Evolutionary conservation across 2,113 vertebrate genomes (phyloP).

Genomic region (Tauraco erythrolophus): DNA sequence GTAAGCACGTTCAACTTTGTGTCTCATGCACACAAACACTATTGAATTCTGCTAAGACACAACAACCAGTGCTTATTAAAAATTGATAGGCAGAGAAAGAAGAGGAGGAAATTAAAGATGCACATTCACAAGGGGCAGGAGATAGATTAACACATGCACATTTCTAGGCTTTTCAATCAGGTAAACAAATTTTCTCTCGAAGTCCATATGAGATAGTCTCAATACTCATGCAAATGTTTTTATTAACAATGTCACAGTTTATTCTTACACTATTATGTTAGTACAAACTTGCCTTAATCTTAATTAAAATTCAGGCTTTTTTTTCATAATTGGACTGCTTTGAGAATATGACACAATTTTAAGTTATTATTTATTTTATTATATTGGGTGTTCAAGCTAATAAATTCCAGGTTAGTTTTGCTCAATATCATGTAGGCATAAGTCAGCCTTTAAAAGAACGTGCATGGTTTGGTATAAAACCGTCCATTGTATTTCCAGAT

Average conservation of each 20-base stretch:
- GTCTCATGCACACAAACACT: not conserved
- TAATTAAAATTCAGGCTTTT: not conserved
- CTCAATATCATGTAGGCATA: not conserved
- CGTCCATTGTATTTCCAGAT: not conserved
- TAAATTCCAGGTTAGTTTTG: not conserved
- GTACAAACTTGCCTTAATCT: not conserved
- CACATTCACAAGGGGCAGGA: not conserved
- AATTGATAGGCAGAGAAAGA: not conserved
- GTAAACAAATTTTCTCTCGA: not conserved
- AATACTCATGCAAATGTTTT: not conserved
- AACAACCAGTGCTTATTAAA: not conserved
- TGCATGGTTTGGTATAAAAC: not conserved
- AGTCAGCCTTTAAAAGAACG: not conserved
- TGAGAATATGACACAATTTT: not conserved
- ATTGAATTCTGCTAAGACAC: not conserved
- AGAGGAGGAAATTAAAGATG: slow-evolving; percentile 10
- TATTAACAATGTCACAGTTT: not conserved
- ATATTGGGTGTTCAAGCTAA: not conserved
- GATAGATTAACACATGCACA: not conserved
- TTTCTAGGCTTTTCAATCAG: not conserved
- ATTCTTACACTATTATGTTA: not conserved
- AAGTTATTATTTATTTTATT: not conserved
- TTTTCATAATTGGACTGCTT: not conserved
- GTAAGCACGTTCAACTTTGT: not conserved
- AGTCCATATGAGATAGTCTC: not conserved